These are phyloP conservation scores for Stegodyphus dumicola DNA, from an alignment of 1,140 invertebrate genomes.

Conservation along the genomic window DNA sequence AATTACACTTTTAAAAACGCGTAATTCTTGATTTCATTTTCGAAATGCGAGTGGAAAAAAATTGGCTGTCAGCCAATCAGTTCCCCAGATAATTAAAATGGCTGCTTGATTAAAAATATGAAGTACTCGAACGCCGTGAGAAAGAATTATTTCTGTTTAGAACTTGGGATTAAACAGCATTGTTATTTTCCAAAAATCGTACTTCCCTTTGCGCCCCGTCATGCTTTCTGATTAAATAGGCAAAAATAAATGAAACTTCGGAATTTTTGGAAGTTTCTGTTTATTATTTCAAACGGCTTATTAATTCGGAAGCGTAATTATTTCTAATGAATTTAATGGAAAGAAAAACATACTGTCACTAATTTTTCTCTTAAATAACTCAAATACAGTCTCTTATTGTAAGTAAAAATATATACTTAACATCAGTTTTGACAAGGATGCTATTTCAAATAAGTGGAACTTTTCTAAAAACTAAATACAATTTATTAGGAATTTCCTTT, in stretches of 20 bases:
- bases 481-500: too few species aligned
- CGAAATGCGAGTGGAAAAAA: background rate
- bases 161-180: background rate
- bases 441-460: too few species aligned
- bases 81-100: constrained; percentile 24
- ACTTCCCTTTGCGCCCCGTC: background rate
- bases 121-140: background rate
- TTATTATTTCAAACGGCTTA: background rate
- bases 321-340: too few species aligned
- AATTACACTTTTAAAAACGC: constrained; percentile 29
- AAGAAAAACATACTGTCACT: too few species aligned
- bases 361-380: too few species aligned
- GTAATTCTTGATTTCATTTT: constrained; percentile 36
- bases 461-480: too few species aligned
- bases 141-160: too few species aligned
- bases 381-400: too few species aligned
- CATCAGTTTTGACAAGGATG: too few species aligned
- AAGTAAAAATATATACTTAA: too few species aligned
- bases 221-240: constrained; percentile 10
- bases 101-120: constrained; percentile 32
- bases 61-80: constrained; percentile 18
- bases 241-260: constrained; percentile 23
- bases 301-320: too few species aligned
- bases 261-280: background rate
- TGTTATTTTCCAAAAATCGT: constrained; percentile 5